Percentiles rank a stretch among this genome's conserved stretches.
phyloP scores from a whole-genome alignment of 2,113 vertebrate genomes.

The Penelope pileata region DNA sequence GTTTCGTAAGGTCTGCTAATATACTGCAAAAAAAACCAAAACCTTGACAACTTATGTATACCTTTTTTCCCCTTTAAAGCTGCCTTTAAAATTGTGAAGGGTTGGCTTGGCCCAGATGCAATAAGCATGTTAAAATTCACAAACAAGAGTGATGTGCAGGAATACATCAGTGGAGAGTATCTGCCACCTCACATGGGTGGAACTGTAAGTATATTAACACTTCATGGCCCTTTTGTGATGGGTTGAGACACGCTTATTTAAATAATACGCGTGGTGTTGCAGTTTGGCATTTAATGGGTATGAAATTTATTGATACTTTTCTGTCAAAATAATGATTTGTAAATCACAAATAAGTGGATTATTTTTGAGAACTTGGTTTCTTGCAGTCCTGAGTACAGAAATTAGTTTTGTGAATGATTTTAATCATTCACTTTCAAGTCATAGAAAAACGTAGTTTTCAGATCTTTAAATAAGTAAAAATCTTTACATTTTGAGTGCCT shows the following conservation, averaged over 20 bases:
- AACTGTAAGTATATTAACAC: slow-evolving; percentile 81
- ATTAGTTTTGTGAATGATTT: background rate
- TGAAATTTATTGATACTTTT: background rate
- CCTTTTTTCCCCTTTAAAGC: slow-evolving; percentile 72
- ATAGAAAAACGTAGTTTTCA: background rate
- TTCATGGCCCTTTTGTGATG: background rate
- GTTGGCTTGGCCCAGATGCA: slow-evolving; percentile 95
- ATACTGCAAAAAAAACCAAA: background rate
- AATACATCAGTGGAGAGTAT: slow-evolving; percentile 86
- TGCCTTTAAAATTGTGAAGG: slow-evolving; percentile 96
- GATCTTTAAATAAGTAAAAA: background rate
- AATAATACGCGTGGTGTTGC: background rate
- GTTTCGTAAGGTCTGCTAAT: background rate
- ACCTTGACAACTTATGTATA: accelerated
- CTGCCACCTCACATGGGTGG: slow-evolving; percentile 94
- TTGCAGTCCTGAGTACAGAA: background rate
- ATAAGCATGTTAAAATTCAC: slow-evolving; percentile 92
- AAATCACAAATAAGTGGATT: background rate
- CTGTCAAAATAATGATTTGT: background rate
- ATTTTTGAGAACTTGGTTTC: background rate
- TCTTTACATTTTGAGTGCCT: background rate
- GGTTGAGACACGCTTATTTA: background rate
- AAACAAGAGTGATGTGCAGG: slow-evolving; percentile 86
- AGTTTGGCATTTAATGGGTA: background rate
- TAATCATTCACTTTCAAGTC: background rate